These are phyloP conservation scores for Forbesichthys papilliferus DNA, from an alignment of 2,113 vertebrate genomes.

Conservation along the genomic window DNA sequence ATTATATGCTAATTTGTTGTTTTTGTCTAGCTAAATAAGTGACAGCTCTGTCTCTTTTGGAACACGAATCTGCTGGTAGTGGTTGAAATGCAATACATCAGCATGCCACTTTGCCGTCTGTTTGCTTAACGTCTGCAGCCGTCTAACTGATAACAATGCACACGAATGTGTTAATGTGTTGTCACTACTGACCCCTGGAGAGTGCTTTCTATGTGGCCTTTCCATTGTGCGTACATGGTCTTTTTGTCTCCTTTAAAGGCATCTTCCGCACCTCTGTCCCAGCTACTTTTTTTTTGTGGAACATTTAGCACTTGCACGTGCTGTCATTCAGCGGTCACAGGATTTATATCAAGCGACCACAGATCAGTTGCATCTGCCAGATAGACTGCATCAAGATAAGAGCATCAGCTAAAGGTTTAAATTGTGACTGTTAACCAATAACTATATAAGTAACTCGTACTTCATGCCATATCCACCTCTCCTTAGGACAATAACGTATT, in stretches of 20 bases:
- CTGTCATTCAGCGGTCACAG: too few relatives aligned
- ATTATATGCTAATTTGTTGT: conserved; percentile 53
- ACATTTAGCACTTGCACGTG: not conserved
- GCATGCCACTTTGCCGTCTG: not conserved
- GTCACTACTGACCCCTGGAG: not conserved
- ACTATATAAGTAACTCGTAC: not conserved
- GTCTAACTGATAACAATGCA: not conserved
- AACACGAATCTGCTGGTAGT: not conserved
- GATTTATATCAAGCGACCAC: too few relatives aligned
- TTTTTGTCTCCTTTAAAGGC: not conserved
- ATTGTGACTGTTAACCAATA: not conserved
- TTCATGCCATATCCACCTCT: not conserved
- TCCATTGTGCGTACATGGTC: not conserved
- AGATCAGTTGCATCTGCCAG: too few relatives aligned
- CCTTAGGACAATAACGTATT: not conserved
- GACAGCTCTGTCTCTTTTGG: conserved; percentile 30
- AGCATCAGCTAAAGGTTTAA: not conserved
- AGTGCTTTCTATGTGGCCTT: not conserved
- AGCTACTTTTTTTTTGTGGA: not conserved
- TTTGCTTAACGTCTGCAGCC: not conserved
- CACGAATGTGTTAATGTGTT: not conserved
- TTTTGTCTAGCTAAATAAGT: conserved; percentile 42
- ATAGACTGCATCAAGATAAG: not conserved
- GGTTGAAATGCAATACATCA: not conserved
- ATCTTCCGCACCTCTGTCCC: not conserved